Conservation (phyloP, 1,140 invertebrate genomes). For the Drosophila parabipectinata region DNA sequence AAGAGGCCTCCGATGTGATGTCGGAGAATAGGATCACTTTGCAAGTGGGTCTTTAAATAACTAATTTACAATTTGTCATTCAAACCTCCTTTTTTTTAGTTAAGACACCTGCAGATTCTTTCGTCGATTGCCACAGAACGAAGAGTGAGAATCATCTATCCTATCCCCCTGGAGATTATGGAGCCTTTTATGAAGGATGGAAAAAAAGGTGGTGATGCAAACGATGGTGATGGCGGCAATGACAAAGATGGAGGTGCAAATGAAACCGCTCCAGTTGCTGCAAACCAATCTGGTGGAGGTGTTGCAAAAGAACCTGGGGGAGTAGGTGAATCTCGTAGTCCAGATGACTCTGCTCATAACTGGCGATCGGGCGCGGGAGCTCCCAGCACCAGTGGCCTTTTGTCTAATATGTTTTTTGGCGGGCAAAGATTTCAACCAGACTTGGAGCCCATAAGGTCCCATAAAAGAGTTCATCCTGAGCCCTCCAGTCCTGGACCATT, state of each 20-base stretch:
- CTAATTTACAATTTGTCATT: no score
- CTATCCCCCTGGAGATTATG: constrained; percentile 92
- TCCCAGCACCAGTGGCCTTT: background rate
- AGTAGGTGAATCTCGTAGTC: background rate
- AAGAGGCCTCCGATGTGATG: constrained; percentile 96
- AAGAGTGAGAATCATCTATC: constrained; percentile 98
- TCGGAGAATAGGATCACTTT: constrained; percentile 93
- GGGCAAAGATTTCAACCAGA: background rate
- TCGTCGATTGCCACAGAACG: constrained; percentile 98
- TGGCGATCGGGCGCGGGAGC: background rate
- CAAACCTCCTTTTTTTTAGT: constrained; percentile 14
- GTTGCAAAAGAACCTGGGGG: background rate
- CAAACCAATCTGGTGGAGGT: background rate
- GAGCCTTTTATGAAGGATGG: constrained; percentile 22
- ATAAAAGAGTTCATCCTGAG: background rate
- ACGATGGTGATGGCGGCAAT: background rate
- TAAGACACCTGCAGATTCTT: constrained; percentile 89
- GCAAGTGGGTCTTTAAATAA: constrained; percentile 86
- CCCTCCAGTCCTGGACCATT: background rate
- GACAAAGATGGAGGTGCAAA: no score
- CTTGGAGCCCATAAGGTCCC: background rate
- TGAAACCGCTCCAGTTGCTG: background rate
- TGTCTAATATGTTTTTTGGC: background rate
- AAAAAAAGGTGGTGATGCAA: background rate
- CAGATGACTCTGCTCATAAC: background rate